A percentile compares a stretch with the other conserved stretches of the same genome.
phyloP scores from a whole-genome alignment of 2,113 vertebrate genomes.

The Saccopteryx leptura region DNA sequence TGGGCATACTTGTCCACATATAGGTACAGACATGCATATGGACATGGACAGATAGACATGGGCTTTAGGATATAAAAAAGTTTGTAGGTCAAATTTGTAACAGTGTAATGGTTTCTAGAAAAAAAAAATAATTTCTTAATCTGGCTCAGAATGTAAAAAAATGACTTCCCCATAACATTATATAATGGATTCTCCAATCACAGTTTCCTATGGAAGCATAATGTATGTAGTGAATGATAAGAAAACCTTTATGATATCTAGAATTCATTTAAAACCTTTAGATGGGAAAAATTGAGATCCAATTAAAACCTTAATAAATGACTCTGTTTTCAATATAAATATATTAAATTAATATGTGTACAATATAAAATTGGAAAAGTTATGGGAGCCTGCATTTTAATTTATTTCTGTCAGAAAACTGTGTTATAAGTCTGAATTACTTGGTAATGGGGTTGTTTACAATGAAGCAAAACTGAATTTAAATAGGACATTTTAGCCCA shows the following conservation, averaged over 20 bases:
- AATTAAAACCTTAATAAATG: conserved; percentile 82
- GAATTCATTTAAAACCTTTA: conserved; percentile 78
- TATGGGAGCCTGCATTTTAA: conserved; percentile 77
- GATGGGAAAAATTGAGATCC: conserved; percentile 70
- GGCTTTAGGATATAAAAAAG: neutral
- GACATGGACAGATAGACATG: neutral
- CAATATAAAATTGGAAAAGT: conserved; percentile 75
- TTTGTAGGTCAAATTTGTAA: conserved; percentile 41
- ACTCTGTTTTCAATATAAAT: conserved; percentile 71
- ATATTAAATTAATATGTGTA: conserved; percentile 75
- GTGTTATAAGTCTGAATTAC: conserved; percentile 68
- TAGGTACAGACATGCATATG: neutral
- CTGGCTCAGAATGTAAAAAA: conserved; percentile 54
- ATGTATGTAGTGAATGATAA: conserved; percentile 64
- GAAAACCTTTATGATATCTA: conserved; percentile 74
- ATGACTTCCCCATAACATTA: conserved; percentile 64
- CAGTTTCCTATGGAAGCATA: conserved; percentile 60
- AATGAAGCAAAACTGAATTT: conserved; percentile 75
- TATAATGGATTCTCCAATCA: conserved; percentile 72
- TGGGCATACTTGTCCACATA: neutral
- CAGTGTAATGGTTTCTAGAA: conserved; percentile 30
- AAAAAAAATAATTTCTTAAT: conserved; percentile 35
- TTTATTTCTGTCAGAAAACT: conserved; percentile 73
- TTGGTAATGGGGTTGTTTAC: conserved; percentile 72
- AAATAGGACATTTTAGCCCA: conserved; percentile 49